Base-by-base conservation (phyloP, 1,140 invertebrate species). In the Lepidurus arcticus region DNA sequence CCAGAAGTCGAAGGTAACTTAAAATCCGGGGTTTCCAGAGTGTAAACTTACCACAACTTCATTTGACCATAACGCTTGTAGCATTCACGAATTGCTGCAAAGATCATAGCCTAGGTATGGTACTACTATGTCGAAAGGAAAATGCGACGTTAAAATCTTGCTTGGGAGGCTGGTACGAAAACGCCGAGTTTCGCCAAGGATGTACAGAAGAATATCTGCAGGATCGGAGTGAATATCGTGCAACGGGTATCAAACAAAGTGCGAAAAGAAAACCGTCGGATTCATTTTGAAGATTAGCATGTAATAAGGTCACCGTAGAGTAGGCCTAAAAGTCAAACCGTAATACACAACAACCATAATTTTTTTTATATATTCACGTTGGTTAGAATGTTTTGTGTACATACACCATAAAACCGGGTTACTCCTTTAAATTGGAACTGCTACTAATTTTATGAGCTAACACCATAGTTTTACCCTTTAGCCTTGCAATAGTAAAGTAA, bases 161-260 rank as follows among this genome's bases (percentile, higher is more conserved):
- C 84, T 84, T 94, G 4, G 82, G 85, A 5, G 85, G 84, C 26
- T 95, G 94, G 94, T 96, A 90, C 84, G 82, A 89, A 77, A 88
- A 96, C 86, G 87, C 92, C 82, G 87, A 89, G 0, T 95, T 96
- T 81, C 89, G 87, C 82, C 87, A 91, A 75, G 81, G 89, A 80
- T 95, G 93, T 83, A 92, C 86, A 79, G 85, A 93, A 81, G 88
- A 93, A 84, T 97, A 96, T 87, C 87, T 97, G 81, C 82, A 89
- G 42, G 91, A 96, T 85, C 88, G 95, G 83, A 89, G 90, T 80
- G 90, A 94, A 84, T 96, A 90, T 82, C 89, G 94, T 84, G 86
- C 87, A 82, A 94, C 93, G 74, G 94, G 94, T 26, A 88, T 93
- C 0, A 81, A 79, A 84, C 83, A 80, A 81, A 81, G 78, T 26